Evolutionary conservation across 2,113 vertebrate genomes (phyloP).

Genomic region (Tor tambroides): DNA sequence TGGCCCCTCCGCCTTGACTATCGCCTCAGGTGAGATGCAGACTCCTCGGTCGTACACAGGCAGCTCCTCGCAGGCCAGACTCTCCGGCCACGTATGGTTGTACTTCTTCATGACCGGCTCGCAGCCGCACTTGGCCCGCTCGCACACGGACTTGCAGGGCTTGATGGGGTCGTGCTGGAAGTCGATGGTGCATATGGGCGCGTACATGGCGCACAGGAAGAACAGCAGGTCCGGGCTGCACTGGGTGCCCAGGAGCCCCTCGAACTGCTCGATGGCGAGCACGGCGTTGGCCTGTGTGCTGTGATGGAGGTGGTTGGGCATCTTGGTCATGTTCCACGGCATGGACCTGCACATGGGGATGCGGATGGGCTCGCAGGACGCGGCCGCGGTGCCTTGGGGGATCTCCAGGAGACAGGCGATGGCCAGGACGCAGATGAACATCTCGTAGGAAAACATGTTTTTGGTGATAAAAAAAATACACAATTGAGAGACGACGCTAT

Average conservation of each 20-base stretch:
- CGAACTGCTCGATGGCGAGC: constrained; percentile 97
- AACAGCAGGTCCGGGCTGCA: constrained; percentile 94
- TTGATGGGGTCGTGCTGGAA: constrained; percentile 99
- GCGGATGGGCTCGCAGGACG: constrained; percentile 89
- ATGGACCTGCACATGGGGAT: constrained; percentile 92
- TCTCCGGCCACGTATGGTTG: constrained; percentile 95
- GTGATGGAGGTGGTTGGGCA: constrained; percentile 99
- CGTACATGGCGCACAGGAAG: constrained; percentile 98
- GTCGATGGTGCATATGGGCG: constrained; percentile 97
- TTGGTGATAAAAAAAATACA: background rate
- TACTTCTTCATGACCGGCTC: constrained; percentile 93
- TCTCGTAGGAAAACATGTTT: constrained; percentile 66
- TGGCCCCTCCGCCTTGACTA: constrained; percentile 88
- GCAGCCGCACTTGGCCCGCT: constrained; percentile 89
- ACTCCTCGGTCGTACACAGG: constrained; percentile 95
- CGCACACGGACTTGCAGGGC: constrained; percentile 95
- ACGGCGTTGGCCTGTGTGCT: constrained; percentile 99
- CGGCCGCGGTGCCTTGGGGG: constrained; percentile 69
- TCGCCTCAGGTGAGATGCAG: constrained; percentile 97
- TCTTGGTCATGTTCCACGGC: constrained; percentile 99
- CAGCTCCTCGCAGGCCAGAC: constrained; percentile 91
- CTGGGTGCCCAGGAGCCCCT: constrained; percentile 88
- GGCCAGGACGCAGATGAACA: constrained; percentile 69
- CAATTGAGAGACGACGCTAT: background rate
- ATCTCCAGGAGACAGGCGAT: constrained; percentile 70